Percentiles rank a stretch among this genome's conserved stretches.
Conservation (phyloP, 2,797 vertebrate species). For the Danio aesculapii region DNA sequence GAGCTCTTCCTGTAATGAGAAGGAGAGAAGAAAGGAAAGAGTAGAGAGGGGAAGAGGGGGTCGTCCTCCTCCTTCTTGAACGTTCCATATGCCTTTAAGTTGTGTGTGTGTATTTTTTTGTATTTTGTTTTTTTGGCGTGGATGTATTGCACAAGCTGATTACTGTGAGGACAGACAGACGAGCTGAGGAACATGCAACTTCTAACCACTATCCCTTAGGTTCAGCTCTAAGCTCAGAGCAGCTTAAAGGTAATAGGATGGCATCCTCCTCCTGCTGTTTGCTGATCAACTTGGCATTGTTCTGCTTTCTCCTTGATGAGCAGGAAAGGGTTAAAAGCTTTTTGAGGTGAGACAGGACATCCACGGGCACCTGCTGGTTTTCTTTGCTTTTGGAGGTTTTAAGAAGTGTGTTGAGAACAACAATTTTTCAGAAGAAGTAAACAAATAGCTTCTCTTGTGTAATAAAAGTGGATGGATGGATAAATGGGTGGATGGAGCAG, state of each 20-base stretch:
- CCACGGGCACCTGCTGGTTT: neutral
- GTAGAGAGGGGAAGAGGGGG: conserved; percentile 36
- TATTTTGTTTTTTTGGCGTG: conserved; percentile 63
- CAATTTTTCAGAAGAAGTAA: neutral
- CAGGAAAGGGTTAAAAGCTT: neutral
- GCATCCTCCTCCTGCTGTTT: conserved; percentile 62
- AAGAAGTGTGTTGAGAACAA: neutral
- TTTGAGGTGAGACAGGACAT: neutral
- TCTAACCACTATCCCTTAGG: conserved; percentile 2
- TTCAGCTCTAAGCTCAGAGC: conserved; percentile 61
- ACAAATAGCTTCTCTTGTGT: neutral
- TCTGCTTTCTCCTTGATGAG: conserved; percentile 30
- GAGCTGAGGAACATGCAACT: conserved; percentile 41
- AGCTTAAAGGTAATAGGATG: conserved; percentile 62
- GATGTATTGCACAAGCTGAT: conserved; percentile 66
- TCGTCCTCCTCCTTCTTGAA: conserved; percentile 56
- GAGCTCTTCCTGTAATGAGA: conserved; percentile 54
- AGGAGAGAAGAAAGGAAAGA: conserved; percentile 40
- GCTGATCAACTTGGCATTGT: conserved; percentile 54
- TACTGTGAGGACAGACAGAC: conserved; percentile 57
- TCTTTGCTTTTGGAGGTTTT: neutral
- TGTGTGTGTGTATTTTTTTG: conserved; percentile 10
- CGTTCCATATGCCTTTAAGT: conserved; percentile 49
- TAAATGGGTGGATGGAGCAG: neutral
- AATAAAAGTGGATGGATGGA: neutral